Percentiles rank a stretch among this genome's conserved stretches.
Evolutionary conservation across 2,888 invertebrate species (phyloP).

Genomic region (Lordiphosa fenestrarum): DNA sequence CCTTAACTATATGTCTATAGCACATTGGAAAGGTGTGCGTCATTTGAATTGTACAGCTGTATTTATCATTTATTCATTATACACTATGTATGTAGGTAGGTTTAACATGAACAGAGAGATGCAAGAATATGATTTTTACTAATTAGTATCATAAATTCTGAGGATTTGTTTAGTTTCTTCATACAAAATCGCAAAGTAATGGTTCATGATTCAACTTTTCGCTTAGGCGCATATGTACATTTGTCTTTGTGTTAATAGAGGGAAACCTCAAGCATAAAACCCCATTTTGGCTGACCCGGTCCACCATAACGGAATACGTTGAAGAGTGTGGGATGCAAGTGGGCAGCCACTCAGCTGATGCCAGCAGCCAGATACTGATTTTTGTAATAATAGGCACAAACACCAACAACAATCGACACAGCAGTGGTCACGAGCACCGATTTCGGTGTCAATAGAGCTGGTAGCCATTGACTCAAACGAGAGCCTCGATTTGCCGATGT

Average conservation of each 20-base stretch:
- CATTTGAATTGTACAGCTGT: no score
- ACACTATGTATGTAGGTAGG: background rate
- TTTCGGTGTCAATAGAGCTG: conserved; percentile 64
- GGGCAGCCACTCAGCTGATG: conserved; percentile 77
- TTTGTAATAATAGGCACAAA: conserved; percentile 80
- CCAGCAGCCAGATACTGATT: conserved; percentile 78
- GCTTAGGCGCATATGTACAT: background rate
- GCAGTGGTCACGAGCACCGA: conserved; percentile 80
- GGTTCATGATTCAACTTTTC: no score
- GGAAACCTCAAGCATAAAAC: conserved; percentile 64
- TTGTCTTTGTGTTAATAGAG: conserved; percentile 47
- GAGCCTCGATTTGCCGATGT: conserved; percentile 48
- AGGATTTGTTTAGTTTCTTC: no score
- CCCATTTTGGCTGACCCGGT: conserved; percentile 45
- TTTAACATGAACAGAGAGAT: background rate
- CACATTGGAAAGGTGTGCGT: no score
- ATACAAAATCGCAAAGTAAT: no score
- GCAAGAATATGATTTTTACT: conserved; percentile 1
- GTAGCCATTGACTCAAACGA: conserved; percentile 67
- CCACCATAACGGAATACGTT: conserved; percentile 52
- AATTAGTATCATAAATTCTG: background rate
- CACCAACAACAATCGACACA: conserved; percentile 79
- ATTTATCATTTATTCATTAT: no score
- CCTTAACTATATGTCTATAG: no score
- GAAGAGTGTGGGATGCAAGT: conserved; percentile 45